These are phyloP conservation scores for Celastrina argiolus DNA, from an alignment of 2,888 invertebrate species.

Conservation along the genomic window DNA sequence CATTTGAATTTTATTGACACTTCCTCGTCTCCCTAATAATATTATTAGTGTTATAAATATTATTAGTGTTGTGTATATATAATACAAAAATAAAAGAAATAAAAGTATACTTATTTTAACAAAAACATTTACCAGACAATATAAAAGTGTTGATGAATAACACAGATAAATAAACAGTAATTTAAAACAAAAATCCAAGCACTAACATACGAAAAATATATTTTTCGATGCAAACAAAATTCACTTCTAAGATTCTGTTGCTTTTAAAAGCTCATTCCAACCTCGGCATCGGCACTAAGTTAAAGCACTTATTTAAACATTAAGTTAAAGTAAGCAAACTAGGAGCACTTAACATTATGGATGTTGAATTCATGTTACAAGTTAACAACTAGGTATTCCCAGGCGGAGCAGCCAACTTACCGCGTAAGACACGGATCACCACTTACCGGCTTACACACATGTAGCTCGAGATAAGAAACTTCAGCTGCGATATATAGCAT, in stretches of 20 bases:
- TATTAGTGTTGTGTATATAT: too few species aligned
- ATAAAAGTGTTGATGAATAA: too few species aligned
- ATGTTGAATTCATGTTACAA: conserved; percentile 34
- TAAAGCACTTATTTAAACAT: not conserved
- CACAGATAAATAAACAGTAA: too few species aligned
- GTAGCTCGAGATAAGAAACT: conserved; percentile 26
- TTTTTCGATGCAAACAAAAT: too few species aligned
- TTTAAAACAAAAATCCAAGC: too few species aligned
- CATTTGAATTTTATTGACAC: too few species aligned
- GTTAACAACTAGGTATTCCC: conserved; percentile 35
- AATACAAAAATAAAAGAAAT: too few species aligned
- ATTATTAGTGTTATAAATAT: too few species aligned
- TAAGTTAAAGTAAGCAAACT: conserved; percentile 11
- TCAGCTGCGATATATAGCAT: not conserved
- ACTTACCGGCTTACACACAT: conserved; percentile 34
- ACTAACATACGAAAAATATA: too few species aligned
- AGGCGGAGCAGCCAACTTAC: conserved; percentile 30
- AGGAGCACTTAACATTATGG: conserved; percentile 30
- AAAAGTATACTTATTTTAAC: too few species aligned
- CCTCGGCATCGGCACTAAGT: not conserved
- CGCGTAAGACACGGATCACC: conserved; percentile 33
- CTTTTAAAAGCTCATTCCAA: not conserved
- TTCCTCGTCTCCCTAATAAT: too few species aligned
- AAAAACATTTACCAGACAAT: too few species aligned
- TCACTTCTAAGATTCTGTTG: not conserved